Conservation (phyloP, 2,888 invertebrate genomes). For the Himalopsyche anomala region DNA sequence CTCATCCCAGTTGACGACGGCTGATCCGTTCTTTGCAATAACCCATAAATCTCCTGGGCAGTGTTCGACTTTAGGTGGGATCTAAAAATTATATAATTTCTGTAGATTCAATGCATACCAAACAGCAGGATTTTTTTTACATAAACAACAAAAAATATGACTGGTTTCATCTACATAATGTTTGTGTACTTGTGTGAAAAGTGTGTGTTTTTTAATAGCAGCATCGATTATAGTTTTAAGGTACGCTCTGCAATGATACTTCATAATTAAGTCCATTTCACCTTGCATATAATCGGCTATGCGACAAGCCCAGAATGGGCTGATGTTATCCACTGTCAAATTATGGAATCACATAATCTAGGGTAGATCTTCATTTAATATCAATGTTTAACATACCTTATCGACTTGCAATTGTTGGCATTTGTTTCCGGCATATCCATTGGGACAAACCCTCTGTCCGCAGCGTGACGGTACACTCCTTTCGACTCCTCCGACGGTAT, state of each 20-base stretch:
- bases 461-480: constrained; percentile 94
- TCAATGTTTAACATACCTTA: constrained; percentile 75
- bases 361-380: neutral
- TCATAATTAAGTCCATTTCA: too few relatives aligned
- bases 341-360: too few relatives aligned
- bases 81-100: constrained; percentile 68
- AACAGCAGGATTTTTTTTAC: too few relatives aligned
- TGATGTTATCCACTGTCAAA: too few relatives aligned
- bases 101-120: too few relatives aligned
- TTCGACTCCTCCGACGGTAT: constrained; percentile 91
- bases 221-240: too few relatives aligned
- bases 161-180: neutral
- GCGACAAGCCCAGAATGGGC: too few relatives aligned
- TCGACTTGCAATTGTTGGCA: constrained; percentile 91
- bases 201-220: too few relatives aligned
- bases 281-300: too few relatives aligned
- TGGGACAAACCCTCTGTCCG: constrained; percentile 91
- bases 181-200: neutral
- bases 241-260: too few relatives aligned
- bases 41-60: constrained; percentile 97
- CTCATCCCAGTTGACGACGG: constrained; percentile 93
- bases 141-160: neutral
- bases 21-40: constrained; percentile 93
- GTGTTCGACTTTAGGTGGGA: constrained; percentile 90
- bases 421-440: constrained; percentile 90